A percentile compares a stretch with the other conserved stretches of the same genome.
Conservation (phyloP, 2,888 invertebrate genomes). For the Subacronicta megacephala region DNA sequence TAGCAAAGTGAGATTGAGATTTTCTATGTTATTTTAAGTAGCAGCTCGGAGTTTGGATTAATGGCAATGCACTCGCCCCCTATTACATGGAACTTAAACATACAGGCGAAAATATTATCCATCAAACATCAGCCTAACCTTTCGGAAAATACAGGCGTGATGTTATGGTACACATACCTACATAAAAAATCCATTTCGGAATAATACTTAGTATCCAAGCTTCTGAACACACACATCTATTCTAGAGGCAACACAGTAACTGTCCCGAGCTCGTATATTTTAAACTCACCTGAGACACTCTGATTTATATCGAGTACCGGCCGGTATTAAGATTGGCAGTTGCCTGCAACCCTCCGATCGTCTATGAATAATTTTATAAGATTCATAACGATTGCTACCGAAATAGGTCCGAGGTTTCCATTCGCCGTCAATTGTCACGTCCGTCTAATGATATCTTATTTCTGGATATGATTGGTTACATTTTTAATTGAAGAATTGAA, state of each 20-base stretch:
- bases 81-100: no score
- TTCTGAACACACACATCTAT: no score
- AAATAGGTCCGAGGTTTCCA: constrained; percentile 51
- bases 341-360: constrained; percentile 27
- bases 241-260: neutral
- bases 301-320: constrained; percentile 11
- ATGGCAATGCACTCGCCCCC: no score
- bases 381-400: constrained; percentile 53
- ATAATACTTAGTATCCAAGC: no score
- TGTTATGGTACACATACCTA: no score
- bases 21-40: no score
- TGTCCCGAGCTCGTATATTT: neutral
- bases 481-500: constrained; percentile 9
- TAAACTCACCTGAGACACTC: constrained; percentile 4
- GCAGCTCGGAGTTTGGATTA: no score
- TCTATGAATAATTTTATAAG: constrained; percentile 69
- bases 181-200: no score
- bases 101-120: no score
- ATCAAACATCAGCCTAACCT: no score
- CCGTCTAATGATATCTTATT: constrained; percentile 26
- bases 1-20: no score
- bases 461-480: constrained; percentile 17
- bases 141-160: no score
- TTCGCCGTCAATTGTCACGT: constrained; percentile 1
- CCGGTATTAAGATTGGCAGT: constrained; percentile 41